Conservation (phyloP, 2,888 invertebrate species). For the Patella caerulea region DNA sequence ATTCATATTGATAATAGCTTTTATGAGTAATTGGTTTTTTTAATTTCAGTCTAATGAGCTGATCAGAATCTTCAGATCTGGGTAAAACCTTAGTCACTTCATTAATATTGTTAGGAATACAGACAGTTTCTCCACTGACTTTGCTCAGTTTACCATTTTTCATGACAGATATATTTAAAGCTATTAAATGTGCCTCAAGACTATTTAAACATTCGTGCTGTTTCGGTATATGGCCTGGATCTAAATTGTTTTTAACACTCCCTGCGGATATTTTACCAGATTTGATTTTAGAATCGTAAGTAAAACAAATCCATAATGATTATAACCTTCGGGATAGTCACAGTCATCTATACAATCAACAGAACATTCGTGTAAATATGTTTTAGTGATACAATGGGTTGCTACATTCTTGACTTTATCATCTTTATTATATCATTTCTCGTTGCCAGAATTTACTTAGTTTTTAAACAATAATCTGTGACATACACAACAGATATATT, state of each 20-base stretch:
- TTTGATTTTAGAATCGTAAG: neutral
- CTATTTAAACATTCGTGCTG: neutral
- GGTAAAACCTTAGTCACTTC: conserved; percentile 1
- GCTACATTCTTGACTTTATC: neutral
- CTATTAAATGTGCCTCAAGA: neutral
- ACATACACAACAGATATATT: neutral
- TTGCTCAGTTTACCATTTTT: neutral
- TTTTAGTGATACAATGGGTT: neutral
- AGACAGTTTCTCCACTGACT: neutral
- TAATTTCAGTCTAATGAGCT: neutral
- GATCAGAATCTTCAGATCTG: neutral
- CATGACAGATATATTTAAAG: conserved; percentile 2
- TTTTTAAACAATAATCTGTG: neutral
- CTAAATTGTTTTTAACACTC: conserved; percentile 10
- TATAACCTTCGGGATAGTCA: neutral
- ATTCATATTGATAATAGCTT: neutral
- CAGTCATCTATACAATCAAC: neutral
- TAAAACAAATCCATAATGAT: neutral
- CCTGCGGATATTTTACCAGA: conserved; percentile 4
- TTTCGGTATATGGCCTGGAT: neutral
- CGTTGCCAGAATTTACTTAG: neutral
- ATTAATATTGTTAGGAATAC: conserved; percentile 6
- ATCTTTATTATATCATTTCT: neutral
- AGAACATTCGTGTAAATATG: neutral
- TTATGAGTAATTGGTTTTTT: neutral